phyloP scores from a whole-genome alignment of 2,797 vertebrate species.

The Siniperca undulata region DNA sequence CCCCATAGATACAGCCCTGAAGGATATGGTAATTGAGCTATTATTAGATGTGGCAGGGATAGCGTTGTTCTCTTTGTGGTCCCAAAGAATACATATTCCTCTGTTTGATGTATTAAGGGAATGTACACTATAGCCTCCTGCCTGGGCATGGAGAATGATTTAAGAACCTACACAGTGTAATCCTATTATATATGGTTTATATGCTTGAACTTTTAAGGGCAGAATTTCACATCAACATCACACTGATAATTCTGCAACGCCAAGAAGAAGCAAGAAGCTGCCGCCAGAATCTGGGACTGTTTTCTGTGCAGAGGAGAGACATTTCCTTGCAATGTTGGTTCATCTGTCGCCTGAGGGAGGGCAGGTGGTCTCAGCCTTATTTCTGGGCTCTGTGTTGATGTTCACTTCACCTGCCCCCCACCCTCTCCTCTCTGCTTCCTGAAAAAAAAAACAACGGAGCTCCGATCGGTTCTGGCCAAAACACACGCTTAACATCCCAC shows the following conservation, averaged over 20 bases:
- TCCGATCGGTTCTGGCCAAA: conserved; percentile 44
- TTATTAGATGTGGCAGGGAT: conserved; percentile 77
- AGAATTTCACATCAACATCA: conserved; percentile 58
- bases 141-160: conserved; percentile 57
- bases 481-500: conserved; percentile 41
- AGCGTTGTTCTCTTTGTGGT: conserved; percentile 82
- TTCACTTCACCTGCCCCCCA: conserved; percentile 48
- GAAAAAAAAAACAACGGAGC: conserved; percentile 14
- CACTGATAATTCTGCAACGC: conserved; percentile 50
- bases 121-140: conserved; percentile 49
- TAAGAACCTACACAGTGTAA: conserved; percentile 60
- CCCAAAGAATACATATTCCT: conserved; percentile 69
- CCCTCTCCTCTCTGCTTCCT: conserved; percentile 1
- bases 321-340: conserved; percentile 53
- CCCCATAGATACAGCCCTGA: conserved; percentile 73
- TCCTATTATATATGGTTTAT: conserved; percentile 58
- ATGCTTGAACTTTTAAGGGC: conserved; percentile 63
- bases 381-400: conserved; percentile 59
- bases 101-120: conserved; percentile 74
- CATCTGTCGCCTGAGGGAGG: conserved; percentile 69
- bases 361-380: conserved; percentile 69
- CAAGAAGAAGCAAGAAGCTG: conserved; percentile 5
- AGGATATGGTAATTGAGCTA: conserved; percentile 79
- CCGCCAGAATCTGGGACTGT: conserved; percentile 36
- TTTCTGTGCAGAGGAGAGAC: conserved; percentile 41